Percentiles rank a stretch among this genome's conserved stretches.
These are phyloP conservation scores for Patella caerulea DNA, from an alignment of 2,888 invertebrate genomes.

Conservation along the genomic window DNA sequence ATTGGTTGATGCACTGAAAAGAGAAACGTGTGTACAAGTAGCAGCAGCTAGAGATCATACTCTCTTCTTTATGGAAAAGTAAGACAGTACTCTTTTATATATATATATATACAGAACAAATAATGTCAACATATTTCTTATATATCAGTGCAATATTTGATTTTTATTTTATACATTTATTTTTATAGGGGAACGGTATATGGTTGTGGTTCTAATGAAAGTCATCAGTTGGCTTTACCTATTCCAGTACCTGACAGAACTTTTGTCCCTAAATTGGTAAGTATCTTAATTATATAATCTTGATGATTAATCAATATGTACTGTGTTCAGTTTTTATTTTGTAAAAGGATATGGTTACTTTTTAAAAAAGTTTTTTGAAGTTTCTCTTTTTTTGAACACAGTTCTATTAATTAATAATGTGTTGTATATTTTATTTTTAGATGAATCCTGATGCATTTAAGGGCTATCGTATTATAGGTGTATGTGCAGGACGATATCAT, in stretches of 20 bases:
- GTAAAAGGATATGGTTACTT: no score
- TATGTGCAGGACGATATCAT: constrained; percentile 82
- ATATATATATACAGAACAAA: no score
- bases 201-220: constrained; percentile 75
- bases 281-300: neutral
- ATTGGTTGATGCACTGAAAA: constrained; percentile 55
- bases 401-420: neutral
- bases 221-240: constrained; percentile 77
- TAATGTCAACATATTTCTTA: no score
- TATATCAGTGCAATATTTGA: neutral
- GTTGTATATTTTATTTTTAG: constrained; percentile 33
- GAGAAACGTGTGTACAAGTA: constrained; percentile 71
- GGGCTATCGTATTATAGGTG: constrained; percentile 71
- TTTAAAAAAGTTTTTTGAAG: neutral
- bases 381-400: neutral
- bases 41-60: constrained; percentile 81
- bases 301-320: neutral
- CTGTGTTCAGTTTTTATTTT: neutral
- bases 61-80: constrained; percentile 77
- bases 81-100: constrained; percentile 10
- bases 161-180: constrained; percentile 28
- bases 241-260: constrained; percentile 74
- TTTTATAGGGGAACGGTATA: constrained; percentile 77
- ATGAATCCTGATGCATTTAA: constrained; percentile 61
- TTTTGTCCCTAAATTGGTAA: constrained; percentile 71